phyloP scores from a whole-genome alignment of 2,113 vertebrate genomes.

The Sinocyclocheilus anophthalmus region DNA sequence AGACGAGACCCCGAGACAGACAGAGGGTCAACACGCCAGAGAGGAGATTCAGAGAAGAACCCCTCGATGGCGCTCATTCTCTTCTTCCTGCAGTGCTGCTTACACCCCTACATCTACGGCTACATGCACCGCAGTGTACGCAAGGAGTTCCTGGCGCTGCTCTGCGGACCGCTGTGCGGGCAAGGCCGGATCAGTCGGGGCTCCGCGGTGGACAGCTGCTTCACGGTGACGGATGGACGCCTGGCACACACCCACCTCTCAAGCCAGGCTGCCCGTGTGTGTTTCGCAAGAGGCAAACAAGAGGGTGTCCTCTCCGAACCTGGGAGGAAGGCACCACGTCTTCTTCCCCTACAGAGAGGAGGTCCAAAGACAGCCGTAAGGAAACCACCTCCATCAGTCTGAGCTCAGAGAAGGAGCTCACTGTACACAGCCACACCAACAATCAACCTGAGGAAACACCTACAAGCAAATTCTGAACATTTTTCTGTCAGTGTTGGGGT shows the following conservation, averaged over 20 bases:
- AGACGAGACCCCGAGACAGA: too few relatives aligned
- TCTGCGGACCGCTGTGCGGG: constrained; percentile 78
- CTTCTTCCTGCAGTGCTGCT: constrained; percentile 87
- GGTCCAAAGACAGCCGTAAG: constrained; percentile 76
- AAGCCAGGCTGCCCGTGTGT: constrained; percentile 68
- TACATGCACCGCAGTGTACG: constrained; percentile 88
- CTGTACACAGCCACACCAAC: constrained; percentile 65
- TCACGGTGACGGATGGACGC: constrained; percentile 77
- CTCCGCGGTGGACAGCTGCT: constrained; percentile 77
- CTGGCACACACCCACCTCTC: constrained; percentile 70
- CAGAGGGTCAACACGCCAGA: too few relatives aligned
- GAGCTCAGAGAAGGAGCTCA: constrained; percentile 76
- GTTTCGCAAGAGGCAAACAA: too few relatives aligned
- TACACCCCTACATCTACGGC: constrained; percentile 87
- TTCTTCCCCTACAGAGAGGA: constrained; percentile 74
- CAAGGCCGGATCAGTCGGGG: constrained; percentile 68
- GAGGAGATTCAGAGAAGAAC: too few relatives aligned
- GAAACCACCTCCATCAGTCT: constrained; percentile 78
- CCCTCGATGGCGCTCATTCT: constrained; percentile 83
- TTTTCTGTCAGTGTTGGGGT: neutral
- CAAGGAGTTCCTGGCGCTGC: constrained; percentile 77
- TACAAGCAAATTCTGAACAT: neutral
- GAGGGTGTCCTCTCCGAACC: constrained; percentile 72
- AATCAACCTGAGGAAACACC: constrained; percentile 52
- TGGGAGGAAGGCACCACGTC: constrained; percentile 80